A percentile compares a stretch with the other conserved stretches of the same genome.
Evolutionary conservation across 2,797 vertebrate species (phyloP).

Genomic region (Xerus rutilus): DNA sequence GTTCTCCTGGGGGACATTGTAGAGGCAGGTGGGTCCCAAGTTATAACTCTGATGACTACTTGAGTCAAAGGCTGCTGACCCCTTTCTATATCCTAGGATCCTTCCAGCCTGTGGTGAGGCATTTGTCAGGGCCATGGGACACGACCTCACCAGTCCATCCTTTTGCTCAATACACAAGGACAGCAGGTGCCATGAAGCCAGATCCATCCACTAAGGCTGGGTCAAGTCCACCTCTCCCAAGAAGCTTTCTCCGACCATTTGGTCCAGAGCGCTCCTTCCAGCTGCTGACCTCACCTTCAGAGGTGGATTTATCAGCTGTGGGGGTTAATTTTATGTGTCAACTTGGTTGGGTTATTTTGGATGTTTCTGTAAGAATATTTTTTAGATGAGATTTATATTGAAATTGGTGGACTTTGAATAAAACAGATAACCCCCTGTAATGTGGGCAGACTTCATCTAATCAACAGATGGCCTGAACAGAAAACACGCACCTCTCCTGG

Average conservation of each 20-base stretch:
- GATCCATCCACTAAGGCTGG: background rate
- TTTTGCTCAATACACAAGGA: background rate
- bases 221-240: background rate
- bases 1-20: accelerated
- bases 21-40: background rate
- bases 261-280: background rate
- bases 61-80: background rate
- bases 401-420: background rate
- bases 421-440: background rate
- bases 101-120: background rate
- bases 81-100: background rate
- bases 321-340: background rate
- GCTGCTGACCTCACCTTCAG: background rate
- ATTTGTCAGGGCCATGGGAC: background rate
- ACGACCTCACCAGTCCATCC: too few relatives aligned
- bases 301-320: background rate
- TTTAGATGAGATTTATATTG: background rate
- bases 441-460: background rate
- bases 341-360: background rate
- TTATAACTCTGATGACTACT: background rate
- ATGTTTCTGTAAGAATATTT: background rate
- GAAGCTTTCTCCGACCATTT: background rate
- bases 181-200: background rate
- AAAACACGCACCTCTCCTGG: background rate
- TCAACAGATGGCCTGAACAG: background rate